phyloP scores from a whole-genome alignment of 2,888 invertebrate species.

The Clostera curtula region DNA sequence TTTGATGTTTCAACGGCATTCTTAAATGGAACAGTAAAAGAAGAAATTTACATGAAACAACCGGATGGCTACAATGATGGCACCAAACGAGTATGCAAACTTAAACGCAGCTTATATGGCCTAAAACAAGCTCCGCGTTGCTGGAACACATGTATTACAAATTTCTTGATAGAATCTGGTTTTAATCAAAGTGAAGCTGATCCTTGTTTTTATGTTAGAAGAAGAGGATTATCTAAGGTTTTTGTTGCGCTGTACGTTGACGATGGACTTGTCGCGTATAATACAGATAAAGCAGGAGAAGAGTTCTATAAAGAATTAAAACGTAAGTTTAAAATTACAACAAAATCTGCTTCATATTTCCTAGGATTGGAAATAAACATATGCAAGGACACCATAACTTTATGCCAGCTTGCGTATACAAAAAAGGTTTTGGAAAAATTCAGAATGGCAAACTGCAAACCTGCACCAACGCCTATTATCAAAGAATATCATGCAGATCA shows the following conservation, averaged over 20 bases:
- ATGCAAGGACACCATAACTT: background rate
- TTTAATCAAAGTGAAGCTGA: background rate
- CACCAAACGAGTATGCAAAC: background rate
- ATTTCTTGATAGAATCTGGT: background rate
- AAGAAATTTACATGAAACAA: background rate
- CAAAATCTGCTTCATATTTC: background rate
- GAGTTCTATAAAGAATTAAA: background rate
- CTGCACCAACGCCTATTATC: background rate
- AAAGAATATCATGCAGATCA: too few species aligned
- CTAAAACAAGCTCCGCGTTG: background rate
- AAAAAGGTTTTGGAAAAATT: background rate
- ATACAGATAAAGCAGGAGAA: background rate
- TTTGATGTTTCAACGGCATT: background rate
- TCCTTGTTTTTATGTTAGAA: background rate
- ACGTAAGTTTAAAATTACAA: too few species aligned
- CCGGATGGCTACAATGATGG: background rate
- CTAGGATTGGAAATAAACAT: background rate
- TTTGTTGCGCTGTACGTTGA: too few species aligned
- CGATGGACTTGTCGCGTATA: background rate
- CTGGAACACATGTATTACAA: background rate
- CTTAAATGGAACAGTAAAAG: background rate
- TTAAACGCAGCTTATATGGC: background rate
- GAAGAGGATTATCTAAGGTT: background rate
- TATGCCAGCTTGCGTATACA: background rate
- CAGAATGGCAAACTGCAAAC: background rate